Evolutionary conservation across 1,140 invertebrate species (phyloP), one percentile per base, ranked within the genome.

Genomic region (Trachelipus rathkii): DNA sequence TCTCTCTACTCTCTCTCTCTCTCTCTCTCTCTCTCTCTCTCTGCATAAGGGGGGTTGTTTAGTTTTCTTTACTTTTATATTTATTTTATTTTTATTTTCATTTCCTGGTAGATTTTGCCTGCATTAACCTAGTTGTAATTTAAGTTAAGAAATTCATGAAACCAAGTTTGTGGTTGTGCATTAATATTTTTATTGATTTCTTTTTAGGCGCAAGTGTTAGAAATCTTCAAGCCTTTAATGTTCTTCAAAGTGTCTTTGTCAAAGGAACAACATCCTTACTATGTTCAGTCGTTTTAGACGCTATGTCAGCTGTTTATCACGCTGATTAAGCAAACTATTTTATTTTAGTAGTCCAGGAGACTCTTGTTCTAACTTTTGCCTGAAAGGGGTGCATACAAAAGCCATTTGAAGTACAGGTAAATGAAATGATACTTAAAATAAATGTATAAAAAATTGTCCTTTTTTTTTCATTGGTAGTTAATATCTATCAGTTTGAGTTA

Each of bases 261-360:
- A 96, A 95, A 84, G 94, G 95, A 0, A 91, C 89, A 82, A 95
- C 94, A 3, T 87, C 91, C 43, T 89, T 92, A 21, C 86, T 98
- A 21, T 95, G 94, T 84, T 92, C 91, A 82, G 92, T 93, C 0
- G 95, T 98, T 79, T 87, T 99, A 71, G 97, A 99, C 84, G 95
- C 95, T 1, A 97, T 99, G 84, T 96, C 92, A 13, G 95, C 93
- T 80, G 93, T 99, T 13, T 99, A 98, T 85, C 95, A 97, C 85
- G 95, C 96, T 23, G 97, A 99, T 85, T 93, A 95, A 85, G 95
- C 95, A 19, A 99, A 99, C 86, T 99, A 99, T 86, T 99, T 99
- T 84, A 98, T 99, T 82, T 87, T 99, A 0, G 97, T n/a, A 98
- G 85, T 92, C 93, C 94, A 98, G 85, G 94, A 96, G 84, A 98